Percentiles rank a stretch among this genome's conserved stretches.
Evolutionary conservation across 2,888 invertebrate genomes (phyloP).

Genomic region (Meteorus cinctellus): DNA sequence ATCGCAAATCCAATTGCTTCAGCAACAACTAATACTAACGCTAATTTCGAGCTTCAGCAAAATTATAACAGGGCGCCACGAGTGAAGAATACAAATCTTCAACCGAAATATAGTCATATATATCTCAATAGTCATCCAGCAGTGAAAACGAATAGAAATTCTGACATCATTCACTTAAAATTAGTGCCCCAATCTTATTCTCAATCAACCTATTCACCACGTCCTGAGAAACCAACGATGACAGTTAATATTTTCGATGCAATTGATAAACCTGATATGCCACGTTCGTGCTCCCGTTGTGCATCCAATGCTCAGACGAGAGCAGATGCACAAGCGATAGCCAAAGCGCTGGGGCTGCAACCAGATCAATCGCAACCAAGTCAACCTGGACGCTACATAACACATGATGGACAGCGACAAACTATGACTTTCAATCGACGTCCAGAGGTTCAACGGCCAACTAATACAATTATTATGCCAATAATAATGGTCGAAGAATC

Average conservation of each 20-base stretch:
- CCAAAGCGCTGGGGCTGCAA: background rate
- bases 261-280: background rate
- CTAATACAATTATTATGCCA: slow-evolving; percentile 41
- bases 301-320: slow-evolving; percentile 13
- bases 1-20: slow-evolving; percentile 36
- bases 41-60: slow-evolving; percentile 15
- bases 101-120: background rate
- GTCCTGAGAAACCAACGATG: slow-evolving; percentile 20
- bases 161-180: slow-evolving; percentile 14
- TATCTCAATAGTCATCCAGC: background rate
- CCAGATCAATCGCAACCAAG: background rate
- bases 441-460: slow-evolving; percentile 12
- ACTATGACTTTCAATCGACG: slow-evolving; percentile 26
- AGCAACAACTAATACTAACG: slow-evolving; percentile 40
- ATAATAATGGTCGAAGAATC: slow-evolving; percentile 46
- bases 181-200: background rate
- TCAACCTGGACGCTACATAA: background rate
- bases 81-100: background rate
- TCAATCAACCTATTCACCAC: slow-evolving; percentile 2
- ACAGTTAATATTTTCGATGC: slow-evolving; percentile 26
- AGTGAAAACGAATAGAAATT: slow-evolving; percentile 10
- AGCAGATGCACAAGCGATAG: slow-evolving; percentile 14
- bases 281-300: slow-evolving; percentile 21
- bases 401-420: background rate
- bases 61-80: background rate